Percentiles rank a stretch among this genome's conserved stretches.
phyloP scores from a whole-genome alignment of 2,113 vertebrate genomes.

The Gambusia affinis region DNA sequence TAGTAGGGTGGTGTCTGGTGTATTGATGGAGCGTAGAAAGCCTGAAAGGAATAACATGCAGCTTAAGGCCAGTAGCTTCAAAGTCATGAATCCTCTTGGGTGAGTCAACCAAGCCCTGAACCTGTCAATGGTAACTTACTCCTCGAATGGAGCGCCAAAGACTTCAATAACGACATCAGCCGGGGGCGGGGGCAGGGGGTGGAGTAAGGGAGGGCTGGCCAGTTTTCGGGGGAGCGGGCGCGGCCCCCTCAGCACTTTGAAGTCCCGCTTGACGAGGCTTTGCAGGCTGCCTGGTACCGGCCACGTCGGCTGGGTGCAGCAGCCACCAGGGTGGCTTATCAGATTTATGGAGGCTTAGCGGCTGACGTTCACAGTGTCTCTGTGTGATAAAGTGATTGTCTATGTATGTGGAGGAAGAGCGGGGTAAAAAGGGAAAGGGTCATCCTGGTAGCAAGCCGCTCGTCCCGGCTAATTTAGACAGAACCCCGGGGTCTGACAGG shows the following conservation, averaged over 20 bases:
- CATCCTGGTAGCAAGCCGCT: constrained; percentile 66
- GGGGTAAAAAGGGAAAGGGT: constrained; percentile 72
- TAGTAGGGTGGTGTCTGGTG: constrained; percentile 52
- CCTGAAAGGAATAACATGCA: constrained; percentile 92
- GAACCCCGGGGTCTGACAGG: constrained; percentile 62
- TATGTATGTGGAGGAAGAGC: constrained; percentile 46
- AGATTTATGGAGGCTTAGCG: constrained; percentile 76
- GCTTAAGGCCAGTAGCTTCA: constrained; percentile 98
- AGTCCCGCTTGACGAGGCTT: constrained; percentile 87
- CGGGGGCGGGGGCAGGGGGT: constrained; percentile 74
- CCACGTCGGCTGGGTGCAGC: constrained; percentile 65
- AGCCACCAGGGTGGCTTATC: constrained; percentile 78
- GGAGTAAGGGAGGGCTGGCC: constrained; percentile 76
- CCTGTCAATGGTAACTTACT: constrained; percentile 95
- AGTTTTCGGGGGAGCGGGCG: constrained; percentile 82
- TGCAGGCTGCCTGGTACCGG: constrained; percentile 86
- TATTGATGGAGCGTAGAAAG: constrained; percentile 87
- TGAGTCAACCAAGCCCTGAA: constrained; percentile 87
- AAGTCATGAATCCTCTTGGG: constrained; percentile 94
- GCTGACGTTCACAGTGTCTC: constrained; percentile 62
- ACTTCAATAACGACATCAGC: constrained; percentile 98
- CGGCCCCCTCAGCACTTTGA: constrained; percentile 88
- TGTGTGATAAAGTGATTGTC: constrained; percentile 60
- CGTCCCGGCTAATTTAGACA: constrained; percentile 69
- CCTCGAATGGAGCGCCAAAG: constrained; percentile 85